Evolutionary conservation across 2,888 invertebrate genomes (phyloP).

Genomic region (Drosophila buzzatii): DNA sequence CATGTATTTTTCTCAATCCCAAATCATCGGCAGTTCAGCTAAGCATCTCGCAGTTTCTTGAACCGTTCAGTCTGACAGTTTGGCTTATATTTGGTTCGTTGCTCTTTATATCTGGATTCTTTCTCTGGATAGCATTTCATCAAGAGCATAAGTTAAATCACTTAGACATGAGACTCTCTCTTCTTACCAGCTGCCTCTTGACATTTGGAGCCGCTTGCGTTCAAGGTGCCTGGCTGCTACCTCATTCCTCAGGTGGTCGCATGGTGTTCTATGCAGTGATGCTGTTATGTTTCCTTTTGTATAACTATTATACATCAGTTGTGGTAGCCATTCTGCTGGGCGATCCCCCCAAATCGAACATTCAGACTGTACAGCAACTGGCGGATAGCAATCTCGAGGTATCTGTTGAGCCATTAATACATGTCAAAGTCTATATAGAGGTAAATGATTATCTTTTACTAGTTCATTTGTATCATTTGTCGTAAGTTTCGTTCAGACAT

Average conservation of each 20-base stretch:
- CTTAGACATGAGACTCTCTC: slow-evolving; percentile 67
- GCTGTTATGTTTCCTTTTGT: slow-evolving; percentile 86
- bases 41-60: slow-evolving; percentile 86
- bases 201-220: slow-evolving; percentile 86
- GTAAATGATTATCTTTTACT: slow-evolving; percentile 37
- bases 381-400: slow-evolving; percentile 86
- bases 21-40: slow-evolving; percentile 85
- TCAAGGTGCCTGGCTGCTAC: slow-evolving; percentile 85
- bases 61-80: slow-evolving; percentile 87
- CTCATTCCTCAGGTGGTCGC: slow-evolving; percentile 85
- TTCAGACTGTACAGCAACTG: slow-evolving; percentile 86
- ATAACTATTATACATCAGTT: slow-evolving; percentile 88
- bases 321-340: slow-evolving; percentile 88
- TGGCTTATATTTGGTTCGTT: slow-evolving; percentile 86
- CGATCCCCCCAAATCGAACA: slow-evolving; percentile 86
- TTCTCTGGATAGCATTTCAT: slow-evolving; percentile 83
- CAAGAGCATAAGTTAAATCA: slow-evolving; percentile 58
- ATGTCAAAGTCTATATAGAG: slow-evolving; percentile 75
- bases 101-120: slow-evolving; percentile 77
- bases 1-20: slow-evolving; percentile 87
- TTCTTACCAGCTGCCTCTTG: slow-evolving; percentile 82
- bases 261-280: slow-evolving; percentile 76
- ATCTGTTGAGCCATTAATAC: slow-evolving; percentile 86
- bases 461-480: background rate
- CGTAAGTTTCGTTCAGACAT: slow-evolving; percentile 29